Evolutionary conservation across 30 jellyfish, hydroid and myxozoan genomes (phyloP).

Genomic region (Chrysaora quinquecirrha): DNA sequence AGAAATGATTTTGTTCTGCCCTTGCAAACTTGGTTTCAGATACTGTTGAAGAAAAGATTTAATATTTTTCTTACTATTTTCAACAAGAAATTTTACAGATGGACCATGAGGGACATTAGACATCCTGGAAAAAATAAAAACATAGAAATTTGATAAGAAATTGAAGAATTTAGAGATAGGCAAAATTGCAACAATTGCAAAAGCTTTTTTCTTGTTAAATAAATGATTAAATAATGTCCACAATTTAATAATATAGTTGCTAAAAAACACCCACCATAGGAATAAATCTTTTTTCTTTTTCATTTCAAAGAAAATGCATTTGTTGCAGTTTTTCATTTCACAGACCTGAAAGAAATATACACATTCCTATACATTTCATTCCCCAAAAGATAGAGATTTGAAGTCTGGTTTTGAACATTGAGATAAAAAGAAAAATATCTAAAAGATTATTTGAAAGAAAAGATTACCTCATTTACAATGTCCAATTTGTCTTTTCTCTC

Average conservation of each 20-base stretch:
- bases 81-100: slow-evolving; percentile 91
- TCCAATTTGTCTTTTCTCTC: slow-evolving; percentile 79
- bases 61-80: slow-evolving; percentile 78
- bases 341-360: slow-evolving; percentile 61
- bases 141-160: neutral
- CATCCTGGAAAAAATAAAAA: slow-evolving; percentile 69
- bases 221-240: no score
- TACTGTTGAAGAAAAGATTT: no score
- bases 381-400: slow-evolving; percentile 18
- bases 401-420: no score
- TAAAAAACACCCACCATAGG: slow-evolving; percentile 70
- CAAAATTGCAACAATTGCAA: no score
- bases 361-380: neutral
- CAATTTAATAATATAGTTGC: no score
- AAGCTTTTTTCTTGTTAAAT: no score
- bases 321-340: slow-evolving; percentile 95
- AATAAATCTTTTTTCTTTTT: slow-evolving; percentile 75
- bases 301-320: slow-evolving; percentile 94
- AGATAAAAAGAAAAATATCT: no score
- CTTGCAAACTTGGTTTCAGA: no score
- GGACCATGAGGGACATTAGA: slow-evolving; percentile 98
- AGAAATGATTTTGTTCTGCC: no score
- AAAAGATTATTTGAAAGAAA: no score
- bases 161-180: no score
- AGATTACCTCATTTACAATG: slow-evolving; percentile 63